Evolutionary conservation across 2,888 invertebrate species (phyloP), one percentile per base, ranked within the genome.

Genomic region (Drosophila gaucha): DNA sequence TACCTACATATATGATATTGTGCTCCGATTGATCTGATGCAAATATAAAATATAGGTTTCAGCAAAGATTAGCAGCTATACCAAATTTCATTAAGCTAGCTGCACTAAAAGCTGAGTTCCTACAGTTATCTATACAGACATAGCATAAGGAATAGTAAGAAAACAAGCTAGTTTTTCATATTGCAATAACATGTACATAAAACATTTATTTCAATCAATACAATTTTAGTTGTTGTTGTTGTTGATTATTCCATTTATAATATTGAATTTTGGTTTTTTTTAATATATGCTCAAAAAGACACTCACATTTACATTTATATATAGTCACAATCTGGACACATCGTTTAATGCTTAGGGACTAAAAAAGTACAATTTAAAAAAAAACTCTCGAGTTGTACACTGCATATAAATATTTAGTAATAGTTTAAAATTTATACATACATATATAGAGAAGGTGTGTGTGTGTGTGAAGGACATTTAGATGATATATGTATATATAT

Each of bases 101-200:
- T n/a, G 3, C 24, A 8, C 22, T 39, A 1, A 8, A 12, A 3
- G 3, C 38, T 12, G 1, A 39, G n/a, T 39, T 22, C 20, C 8
- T 3, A 14, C n/a, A 16, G 24, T 2, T 39, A 26, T 16, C 41
- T 43, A 10, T 14, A n/a, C 1, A 22, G 3, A 8, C 24, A 12
- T 41, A 2, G 8, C 26, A 33, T 16, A 20, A 8, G 18, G 22
- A 35, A 1, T 31, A 10, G 30, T 18, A 38, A 39, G 14, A 36
- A 51, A 28, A 41, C 18, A 62, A 26, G 6, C 22, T 22, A 0
- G 3, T 26, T 24, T 35, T 49, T 74, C 46, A 47, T 46, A 76
- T 49, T 60, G 75, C 52, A 65, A 67, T 82, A 84, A 84, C 83
- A 84, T 86, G 77, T 84, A 84, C 84, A 84, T 87, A 84, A 87